Conservation (phyloP, 2,888 invertebrate species). For the Corythucha ciliata region DNA sequence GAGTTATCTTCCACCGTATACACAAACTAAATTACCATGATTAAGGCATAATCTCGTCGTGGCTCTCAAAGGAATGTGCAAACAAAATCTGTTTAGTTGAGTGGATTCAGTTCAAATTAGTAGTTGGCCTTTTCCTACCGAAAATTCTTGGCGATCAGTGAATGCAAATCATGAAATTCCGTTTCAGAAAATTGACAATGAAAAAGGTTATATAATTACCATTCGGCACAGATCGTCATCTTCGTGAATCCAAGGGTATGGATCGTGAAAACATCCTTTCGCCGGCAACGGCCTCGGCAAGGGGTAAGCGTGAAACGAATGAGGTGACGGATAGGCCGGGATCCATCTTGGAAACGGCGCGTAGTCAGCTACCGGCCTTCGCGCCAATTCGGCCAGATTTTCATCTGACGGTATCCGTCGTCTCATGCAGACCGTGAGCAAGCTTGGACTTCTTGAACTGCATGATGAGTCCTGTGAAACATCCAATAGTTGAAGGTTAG, state of each 20-base stretch:
- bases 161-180: background rate
- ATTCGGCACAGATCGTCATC: constrained; percentile 65
- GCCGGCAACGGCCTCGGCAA: constrained; percentile 19
- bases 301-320: constrained; percentile 19
- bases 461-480: constrained; percentile 43
- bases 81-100: too few relatives aligned
- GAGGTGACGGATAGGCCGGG: constrained; percentile 41
- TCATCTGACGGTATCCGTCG: constrained; percentile 80
- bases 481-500: too few relatives aligned
- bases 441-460: constrained; percentile 59
- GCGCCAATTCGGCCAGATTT: constrained; percentile 54
- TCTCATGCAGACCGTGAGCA: constrained; percentile 78
- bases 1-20: too few relatives aligned
- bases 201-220: constrained; percentile 40
- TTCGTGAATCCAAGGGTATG: constrained; percentile 50
- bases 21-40: too few relatives aligned
- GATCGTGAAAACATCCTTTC: constrained; percentile 45
- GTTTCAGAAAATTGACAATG: background rate
- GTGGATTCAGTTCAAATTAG: too few relatives aligned
- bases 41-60: too few relatives aligned
- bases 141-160: too few relatives aligned
- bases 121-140: too few relatives aligned
- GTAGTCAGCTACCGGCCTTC: constrained; percentile 49
- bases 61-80: too few relatives aligned
- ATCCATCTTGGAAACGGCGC: constrained; percentile 72